phyloP scores from a whole-genome alignment of 2,797 vertebrate species.

The Spea hammondii region DNA sequence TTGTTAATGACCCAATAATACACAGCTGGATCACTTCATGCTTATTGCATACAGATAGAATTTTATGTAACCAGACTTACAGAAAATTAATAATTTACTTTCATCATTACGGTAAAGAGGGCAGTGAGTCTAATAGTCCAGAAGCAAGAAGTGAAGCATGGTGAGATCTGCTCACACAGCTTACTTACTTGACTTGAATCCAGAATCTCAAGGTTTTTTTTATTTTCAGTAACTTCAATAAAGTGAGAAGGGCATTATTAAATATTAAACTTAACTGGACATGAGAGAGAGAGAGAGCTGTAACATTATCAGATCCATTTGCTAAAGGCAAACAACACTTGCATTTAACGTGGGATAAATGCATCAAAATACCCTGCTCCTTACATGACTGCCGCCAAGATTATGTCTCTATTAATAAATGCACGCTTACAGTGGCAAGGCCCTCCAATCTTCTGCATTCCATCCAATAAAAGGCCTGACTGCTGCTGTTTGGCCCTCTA shows the following conservation, averaged over 20 bases:
- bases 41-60: conserved; percentile 47
- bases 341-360: too few species aligned
- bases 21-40: conserved; percentile 41
- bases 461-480: too few species aligned
- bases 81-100: conserved; percentile 51
- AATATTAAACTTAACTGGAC: background rate
- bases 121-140: conserved; percentile 52
- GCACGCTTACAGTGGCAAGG: too few species aligned
- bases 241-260: conserved; percentile 15
- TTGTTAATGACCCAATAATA: conserved; percentile 45
- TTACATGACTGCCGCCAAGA: too few species aligned
- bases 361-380: too few species aligned
- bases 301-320: background rate
- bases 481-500: too few species aligned
- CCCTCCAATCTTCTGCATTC: too few species aligned
- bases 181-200: conserved; percentile 40
- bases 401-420: too few species aligned
- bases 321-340: too few species aligned
- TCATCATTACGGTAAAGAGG: conserved; percentile 50
- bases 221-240: conserved; percentile 10
- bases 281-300: background rate
- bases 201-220: conserved; percentile 20
- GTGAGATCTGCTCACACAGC: conserved; percentile 39
- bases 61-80: conserved; percentile 48
- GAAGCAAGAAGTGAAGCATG: conserved; percentile 49